Evolutionary conservation across 2,113 vertebrate genomes (phyloP).

Genomic region (Hyperopisus bebe): DNA sequence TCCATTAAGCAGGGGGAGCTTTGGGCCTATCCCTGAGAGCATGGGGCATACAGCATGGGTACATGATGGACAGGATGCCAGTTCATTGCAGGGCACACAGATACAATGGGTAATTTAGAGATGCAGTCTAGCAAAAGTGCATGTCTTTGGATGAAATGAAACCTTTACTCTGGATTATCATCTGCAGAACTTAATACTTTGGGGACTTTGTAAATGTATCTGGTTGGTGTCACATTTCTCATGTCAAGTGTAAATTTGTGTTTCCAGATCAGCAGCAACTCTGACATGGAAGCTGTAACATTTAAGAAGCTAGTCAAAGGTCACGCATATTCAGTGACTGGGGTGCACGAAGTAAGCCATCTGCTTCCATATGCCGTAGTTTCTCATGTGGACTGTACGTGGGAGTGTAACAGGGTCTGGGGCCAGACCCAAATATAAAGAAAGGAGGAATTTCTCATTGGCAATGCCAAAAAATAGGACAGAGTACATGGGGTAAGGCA

Average conservation of each 20-base stretch:
- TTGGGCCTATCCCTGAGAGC: background rate
- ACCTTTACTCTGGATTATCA: background rate
- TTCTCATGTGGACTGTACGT: background rate
- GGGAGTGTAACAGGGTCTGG: background rate
- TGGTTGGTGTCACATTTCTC: background rate
- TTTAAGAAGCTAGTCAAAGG: constrained; percentile 96
- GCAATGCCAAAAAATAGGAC: background rate
- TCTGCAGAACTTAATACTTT: background rate
- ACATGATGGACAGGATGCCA: background rate
- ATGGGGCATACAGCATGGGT: background rate
- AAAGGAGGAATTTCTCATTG: background rate
- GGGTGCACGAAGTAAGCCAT: constrained; percentile 68
- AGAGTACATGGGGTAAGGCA: background rate
- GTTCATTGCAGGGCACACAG: background rate
- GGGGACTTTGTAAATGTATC: background rate
- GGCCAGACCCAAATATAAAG: background rate
- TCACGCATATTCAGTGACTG: constrained; percentile 88
- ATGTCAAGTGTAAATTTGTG: background rate
- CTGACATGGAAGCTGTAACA: constrained; percentile 81
- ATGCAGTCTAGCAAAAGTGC: background rate
- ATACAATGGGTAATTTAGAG: background rate
- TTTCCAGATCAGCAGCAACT: constrained; percentile 63
- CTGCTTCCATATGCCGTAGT: background rate
- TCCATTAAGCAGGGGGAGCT: background rate
- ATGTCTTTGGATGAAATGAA: background rate